A percentile compares a stretch with the other conserved stretches of the same genome.
These are phyloP conservation scores for Phyllotreta cruciferae DNA, from an alignment of 2,888 invertebrate species.

Conservation along the genomic window DNA sequence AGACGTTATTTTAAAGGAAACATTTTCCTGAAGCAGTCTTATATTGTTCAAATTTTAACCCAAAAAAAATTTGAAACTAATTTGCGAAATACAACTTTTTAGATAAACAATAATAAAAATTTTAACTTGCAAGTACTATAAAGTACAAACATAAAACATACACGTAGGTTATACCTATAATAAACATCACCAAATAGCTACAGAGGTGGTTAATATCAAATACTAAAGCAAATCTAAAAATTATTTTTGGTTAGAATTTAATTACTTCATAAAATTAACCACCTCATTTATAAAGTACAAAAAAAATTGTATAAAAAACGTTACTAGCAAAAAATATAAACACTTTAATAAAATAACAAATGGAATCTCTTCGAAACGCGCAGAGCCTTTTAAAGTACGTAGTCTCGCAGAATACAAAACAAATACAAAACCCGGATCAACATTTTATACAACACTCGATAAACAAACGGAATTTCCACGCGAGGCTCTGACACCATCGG, in stretches of 20 bases:
- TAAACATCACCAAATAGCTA: too few species aligned
- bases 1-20: too few species aligned
- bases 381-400: constrained; percentile 34
- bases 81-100: too few species aligned
- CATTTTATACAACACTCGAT: constrained; percentile 46
- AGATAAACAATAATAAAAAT: too few species aligned
- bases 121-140: too few species aligned
- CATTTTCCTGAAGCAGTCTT: too few species aligned
- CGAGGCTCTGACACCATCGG: constrained; percentile 50
- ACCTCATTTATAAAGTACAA: constrained; percentile 4
- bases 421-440: constrained; percentile 49
- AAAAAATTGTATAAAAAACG: constrained; percentile 7
- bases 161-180: too few species aligned
- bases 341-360: constrained; percentile 14
- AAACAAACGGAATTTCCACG: constrained; percentile 41
- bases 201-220: too few species aligned
- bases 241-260: not conserved
- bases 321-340: constrained; percentile 13
- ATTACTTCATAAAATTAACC: not conserved
- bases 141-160: too few species aligned
- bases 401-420: constrained; percentile 41
- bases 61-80: too few species aligned
- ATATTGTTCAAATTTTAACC: too few species aligned
- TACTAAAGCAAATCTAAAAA: too few species aligned
- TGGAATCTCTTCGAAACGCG: constrained; percentile 9